Percentiles rank a stretch among this genome's conserved stretches.
These are phyloP conservation scores for Beroe ovata DNA, from an alignment of 37 sponge, comb jelly and placozoan species.

Conservation along the genomic window DNA sequence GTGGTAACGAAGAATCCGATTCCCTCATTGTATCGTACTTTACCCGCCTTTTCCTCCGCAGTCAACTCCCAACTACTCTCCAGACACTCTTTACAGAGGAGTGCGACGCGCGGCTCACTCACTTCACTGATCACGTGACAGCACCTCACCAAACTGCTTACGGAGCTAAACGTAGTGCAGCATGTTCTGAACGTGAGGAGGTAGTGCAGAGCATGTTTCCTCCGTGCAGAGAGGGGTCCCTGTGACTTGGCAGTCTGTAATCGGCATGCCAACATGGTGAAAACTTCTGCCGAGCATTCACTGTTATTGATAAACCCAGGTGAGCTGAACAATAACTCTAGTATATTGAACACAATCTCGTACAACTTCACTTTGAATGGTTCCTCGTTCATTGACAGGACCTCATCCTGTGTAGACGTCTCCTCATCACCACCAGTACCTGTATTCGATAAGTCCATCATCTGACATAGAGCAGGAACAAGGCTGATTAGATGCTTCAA, in stretches of 20 bases:
- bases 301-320: slow-evolving; percentile 1
- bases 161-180: neutral
- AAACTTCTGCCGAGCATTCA: neutral
- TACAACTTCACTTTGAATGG: neutral
- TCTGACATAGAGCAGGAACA: slow-evolving; percentile 26
- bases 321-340: slow-evolving; percentile 41
- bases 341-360: slow-evolving; percentile 36
- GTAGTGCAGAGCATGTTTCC: slow-evolving; percentile 22
- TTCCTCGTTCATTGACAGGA: neutral
- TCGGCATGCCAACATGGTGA: neutral
- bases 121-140: slow-evolving; percentile 18
- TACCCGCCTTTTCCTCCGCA: slow-evolving; percentile 13
- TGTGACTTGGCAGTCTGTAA: neutral
- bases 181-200: neutral
- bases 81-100: slow-evolving; percentile 27
- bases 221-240: slow-evolving; percentile 39
- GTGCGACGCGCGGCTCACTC: neutral
- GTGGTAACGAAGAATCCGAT: slow-evolving; percentile 10
- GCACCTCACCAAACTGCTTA: neutral
- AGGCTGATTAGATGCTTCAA: neutral
- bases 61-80: slow-evolving; percentile 13
- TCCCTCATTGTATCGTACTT: slow-evolving; percentile 18
- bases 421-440: neutral
- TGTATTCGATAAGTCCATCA: neutral
- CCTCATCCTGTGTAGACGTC: slow-evolving; percentile 27